Percentiles rank a stretch among this genome's conserved stretches.
Evolutionary conservation across 2,113 vertebrate genomes (phyloP).

Genomic region (Macrotus californicus): DNA sequence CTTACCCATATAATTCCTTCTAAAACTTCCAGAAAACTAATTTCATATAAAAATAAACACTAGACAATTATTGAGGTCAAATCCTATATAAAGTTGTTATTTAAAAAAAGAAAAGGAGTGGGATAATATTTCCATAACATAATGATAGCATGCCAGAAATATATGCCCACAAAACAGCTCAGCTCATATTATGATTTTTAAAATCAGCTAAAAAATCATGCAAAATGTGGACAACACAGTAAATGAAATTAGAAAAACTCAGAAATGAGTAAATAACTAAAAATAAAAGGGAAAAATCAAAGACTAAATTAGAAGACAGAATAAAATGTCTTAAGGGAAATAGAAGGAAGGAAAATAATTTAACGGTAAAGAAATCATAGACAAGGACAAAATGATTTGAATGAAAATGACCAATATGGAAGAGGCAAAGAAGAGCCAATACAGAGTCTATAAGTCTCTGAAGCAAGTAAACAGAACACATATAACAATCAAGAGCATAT

Average conservation of each 20-base stretch:
- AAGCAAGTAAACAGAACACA: neutral
- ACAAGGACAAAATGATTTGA: neutral
- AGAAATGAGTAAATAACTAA: neutral
- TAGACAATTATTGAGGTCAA: neutral
- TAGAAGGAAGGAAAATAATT: neutral
- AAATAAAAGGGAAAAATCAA: neutral
- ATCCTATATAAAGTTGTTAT: neutral
- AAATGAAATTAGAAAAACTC: neutral
- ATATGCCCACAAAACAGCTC: neutral
- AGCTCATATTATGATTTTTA: neutral
- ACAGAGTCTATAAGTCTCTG: neutral
- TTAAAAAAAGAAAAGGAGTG: neutral
- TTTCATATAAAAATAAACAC: neutral
- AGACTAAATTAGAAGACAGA: slow-evolving; percentile 7
- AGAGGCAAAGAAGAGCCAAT: neutral
- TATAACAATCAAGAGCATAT: neutral
- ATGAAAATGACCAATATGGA: neutral
- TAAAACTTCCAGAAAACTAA: neutral
- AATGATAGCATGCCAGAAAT: neutral
- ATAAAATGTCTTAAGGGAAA: neutral
- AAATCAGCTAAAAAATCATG: slow-evolving; percentile 10
- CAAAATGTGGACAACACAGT: neutral
- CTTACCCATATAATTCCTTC: neutral
- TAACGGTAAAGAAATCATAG: neutral
- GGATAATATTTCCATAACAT: neutral